Evolutionary conservation across 2,888 invertebrate species (phyloP).

Genomic region (Papilio elwesi): DNA sequence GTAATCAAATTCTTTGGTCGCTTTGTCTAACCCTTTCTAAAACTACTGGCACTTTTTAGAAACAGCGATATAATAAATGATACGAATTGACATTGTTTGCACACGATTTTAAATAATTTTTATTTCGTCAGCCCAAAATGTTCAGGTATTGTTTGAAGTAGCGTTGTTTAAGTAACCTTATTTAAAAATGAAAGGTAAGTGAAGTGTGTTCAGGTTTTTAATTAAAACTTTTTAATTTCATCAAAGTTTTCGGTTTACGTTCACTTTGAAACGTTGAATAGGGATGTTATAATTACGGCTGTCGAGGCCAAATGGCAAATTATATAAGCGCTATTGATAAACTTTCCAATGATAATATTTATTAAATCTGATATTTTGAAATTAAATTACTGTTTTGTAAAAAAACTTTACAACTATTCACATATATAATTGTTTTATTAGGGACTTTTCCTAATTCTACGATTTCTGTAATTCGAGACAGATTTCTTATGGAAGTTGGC

Average conservation of each 20-base stretch:
- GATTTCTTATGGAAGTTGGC: too few relatives aligned
- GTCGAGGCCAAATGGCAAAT: neutral
- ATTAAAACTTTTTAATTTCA: constrained; percentile 33
- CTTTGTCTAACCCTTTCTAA: too few relatives aligned
- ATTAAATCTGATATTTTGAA: neutral
- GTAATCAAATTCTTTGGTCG: too few relatives aligned
- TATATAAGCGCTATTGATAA: constrained; percentile 1
- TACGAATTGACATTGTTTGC: too few relatives aligned
- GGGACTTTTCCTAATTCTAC: too few relatives aligned
- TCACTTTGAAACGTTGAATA: constrained; percentile 6
- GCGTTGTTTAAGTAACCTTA: constrained; percentile 21
- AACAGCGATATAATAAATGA: too few relatives aligned
- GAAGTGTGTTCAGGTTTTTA: constrained; percentile 29
- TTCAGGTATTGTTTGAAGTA: constrained; percentile 11
- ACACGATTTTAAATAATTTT: constrained; percentile 1
- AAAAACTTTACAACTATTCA: too few relatives aligned
- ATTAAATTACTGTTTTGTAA: neutral
- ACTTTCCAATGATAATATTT: neutral
- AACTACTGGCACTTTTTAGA: too few relatives aligned
- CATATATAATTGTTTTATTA: too few relatives aligned
- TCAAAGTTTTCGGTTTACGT: constrained; percentile 20
- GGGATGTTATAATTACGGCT: constrained; percentile 4
- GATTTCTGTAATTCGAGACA: too few relatives aligned
- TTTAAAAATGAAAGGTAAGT: constrained; percentile 18
- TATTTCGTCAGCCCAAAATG: constrained; percentile 1